These are phyloP conservation scores for Calephelis nemesis DNA, from an alignment of 1,140 invertebrate species.

Conservation along the genomic window DNA sequence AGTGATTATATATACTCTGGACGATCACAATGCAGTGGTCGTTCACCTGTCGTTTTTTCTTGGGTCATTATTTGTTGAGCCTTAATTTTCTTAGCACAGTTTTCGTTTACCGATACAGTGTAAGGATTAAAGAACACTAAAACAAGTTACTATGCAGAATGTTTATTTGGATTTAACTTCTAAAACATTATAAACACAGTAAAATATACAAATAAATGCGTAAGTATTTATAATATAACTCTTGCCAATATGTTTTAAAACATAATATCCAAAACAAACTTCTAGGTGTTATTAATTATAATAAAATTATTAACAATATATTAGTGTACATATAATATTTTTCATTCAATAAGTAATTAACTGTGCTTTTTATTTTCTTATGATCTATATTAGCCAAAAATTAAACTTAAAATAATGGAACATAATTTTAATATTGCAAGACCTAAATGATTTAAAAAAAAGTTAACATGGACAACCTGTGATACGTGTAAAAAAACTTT, in stretches of 20 bases:
- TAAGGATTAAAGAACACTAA: slow-evolving; percentile 21
- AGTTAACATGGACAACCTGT: background rate
- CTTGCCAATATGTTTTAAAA: slow-evolving; percentile 60
- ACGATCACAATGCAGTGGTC: too few relatives aligned
- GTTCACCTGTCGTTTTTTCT: too few relatives aligned
- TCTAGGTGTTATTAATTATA: slow-evolving; percentile 56
- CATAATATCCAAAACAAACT: slow-evolving; percentile 46
- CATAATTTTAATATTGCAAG: slow-evolving; percentile 54
- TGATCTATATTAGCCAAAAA: slow-evolving; percentile 75
- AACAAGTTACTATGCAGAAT: slow-evolving; percentile 69
- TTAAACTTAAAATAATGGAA: slow-evolving; percentile 57
- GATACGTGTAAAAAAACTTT: slow-evolving; percentile 19
- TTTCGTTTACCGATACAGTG: too few relatives aligned
- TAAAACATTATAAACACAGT: slow-evolving; percentile 77
- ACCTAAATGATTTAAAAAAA: slow-evolving; percentile 33
- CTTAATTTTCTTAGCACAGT: too few relatives aligned
- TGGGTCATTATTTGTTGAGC: too few relatives aligned
- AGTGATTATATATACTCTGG: too few relatives aligned
- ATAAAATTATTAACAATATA: slow-evolving; percentile 78
- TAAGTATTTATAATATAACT: slow-evolving; percentile 62
- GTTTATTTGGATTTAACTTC: slow-evolving; percentile 77
- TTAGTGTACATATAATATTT: slow-evolving; percentile 61
- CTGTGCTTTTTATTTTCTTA: slow-evolving; percentile 72
- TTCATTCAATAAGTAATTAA: slow-evolving; percentile 69
- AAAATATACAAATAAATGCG: slow-evolving; percentile 76